A percentile compares a stretch with the other conserved stretches of the same genome.
Conservation (phyloP, 2,113 vertebrate species). For the Caloenas nicobarica region DNA sequence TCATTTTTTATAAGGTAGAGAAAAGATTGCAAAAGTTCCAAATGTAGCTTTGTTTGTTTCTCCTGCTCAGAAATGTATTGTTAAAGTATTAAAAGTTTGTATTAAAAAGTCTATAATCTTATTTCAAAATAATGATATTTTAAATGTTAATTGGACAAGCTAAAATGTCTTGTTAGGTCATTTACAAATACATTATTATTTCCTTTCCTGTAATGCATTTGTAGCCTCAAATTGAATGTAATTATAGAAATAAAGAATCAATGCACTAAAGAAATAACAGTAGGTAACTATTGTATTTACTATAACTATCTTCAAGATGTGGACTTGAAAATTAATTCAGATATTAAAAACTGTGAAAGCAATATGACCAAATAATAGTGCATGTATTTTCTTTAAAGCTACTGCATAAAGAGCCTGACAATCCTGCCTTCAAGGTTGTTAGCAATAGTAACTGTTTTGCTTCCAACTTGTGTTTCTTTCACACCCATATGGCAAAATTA, state of each 20-base stretch:
- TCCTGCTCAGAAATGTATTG: neutral
- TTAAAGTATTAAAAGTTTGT: slow-evolving; percentile 48
- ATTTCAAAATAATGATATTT: slow-evolving; percentile 51
- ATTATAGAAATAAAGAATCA: slow-evolving; percentile 36
- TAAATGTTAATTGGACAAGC: slow-evolving; percentile 18
- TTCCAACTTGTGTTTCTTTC: neutral
- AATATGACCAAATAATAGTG: neutral
- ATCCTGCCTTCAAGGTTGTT: neutral
- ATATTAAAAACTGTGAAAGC: neutral
- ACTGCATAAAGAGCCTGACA: neutral
- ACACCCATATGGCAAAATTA: slow-evolving; percentile 24
- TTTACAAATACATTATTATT: slow-evolving; percentile 24
- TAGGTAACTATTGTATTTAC: neutral
- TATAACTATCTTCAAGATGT: neutral
- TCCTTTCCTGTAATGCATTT: slow-evolving; percentile 21
- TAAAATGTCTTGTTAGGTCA: neutral
- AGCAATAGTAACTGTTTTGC: neutral
- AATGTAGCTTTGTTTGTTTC: neutral
- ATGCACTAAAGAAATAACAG: neutral
- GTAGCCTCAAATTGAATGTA: neutral
- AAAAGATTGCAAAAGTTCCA: neutral
- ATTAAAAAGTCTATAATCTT: slow-evolving; percentile 55
- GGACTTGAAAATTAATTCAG: neutral
- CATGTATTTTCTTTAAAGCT: neutral
- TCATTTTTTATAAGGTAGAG: neutral